Conservation (phyloP, 2,113 vertebrate species). For the Dinomys branickii region DNA sequence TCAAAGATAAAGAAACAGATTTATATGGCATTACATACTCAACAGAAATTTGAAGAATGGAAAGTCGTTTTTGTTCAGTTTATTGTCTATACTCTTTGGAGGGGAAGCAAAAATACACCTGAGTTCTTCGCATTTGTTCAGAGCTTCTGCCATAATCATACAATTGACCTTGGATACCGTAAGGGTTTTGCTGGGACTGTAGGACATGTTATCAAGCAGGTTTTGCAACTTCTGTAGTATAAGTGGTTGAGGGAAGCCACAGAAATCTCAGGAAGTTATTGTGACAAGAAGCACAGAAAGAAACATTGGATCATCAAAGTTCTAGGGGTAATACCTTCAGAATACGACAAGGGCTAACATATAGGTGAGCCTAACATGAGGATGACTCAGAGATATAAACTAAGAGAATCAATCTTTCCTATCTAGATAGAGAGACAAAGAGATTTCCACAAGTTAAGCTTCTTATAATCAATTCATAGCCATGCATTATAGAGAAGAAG, state of each 20-base stretch:
- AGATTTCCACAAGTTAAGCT: neutral
- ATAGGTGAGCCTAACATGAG: neutral
- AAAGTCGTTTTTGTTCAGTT: conserved; percentile 29
- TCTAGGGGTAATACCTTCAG: neutral
- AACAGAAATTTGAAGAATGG: conserved; percentile 11
- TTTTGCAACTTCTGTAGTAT: neutral
- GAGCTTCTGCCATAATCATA: neutral
- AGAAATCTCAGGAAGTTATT: neutral
- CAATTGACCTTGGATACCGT: neutral
- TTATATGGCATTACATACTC: neutral
- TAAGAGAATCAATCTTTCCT: neutral
- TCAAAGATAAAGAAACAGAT: neutral
- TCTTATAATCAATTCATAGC: neutral
- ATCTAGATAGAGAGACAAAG: neutral
- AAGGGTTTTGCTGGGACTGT: neutral
- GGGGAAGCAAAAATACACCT: neutral
- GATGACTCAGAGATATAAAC: neutral
- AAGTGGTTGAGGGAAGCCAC: neutral
- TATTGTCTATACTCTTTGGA: neutral
- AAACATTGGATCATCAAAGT: neutral
- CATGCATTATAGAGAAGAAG: neutral
- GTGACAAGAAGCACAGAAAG: neutral
- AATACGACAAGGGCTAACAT: neutral
- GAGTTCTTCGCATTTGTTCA: neutral
- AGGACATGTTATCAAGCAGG: neutral